These are phyloP conservation scores for Excalfactoria chinensis DNA, from an alignment of 2,113 vertebrate species.

Conservation along the genomic window DNA sequence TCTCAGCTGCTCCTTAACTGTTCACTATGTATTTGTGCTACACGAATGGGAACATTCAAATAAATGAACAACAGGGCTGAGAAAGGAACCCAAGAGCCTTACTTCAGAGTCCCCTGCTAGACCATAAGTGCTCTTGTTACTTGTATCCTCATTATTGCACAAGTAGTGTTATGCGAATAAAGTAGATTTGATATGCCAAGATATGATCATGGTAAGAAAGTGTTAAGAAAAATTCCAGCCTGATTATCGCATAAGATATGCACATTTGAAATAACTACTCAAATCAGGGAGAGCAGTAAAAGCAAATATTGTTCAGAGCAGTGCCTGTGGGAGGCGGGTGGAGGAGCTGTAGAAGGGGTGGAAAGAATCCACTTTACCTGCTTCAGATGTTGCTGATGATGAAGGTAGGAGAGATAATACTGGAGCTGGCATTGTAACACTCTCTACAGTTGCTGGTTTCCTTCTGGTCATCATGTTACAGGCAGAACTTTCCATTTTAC, in stretches of 20 bases:
- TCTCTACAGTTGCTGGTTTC: slow-evolving; percentile 78
- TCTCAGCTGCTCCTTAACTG: not conserved
- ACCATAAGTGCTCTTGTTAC: not conserved
- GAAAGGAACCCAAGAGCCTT: not conserved
- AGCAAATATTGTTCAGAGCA: not conserved
- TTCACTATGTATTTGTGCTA: not conserved
- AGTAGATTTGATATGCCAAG: not conserved
- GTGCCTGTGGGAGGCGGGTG: not conserved
- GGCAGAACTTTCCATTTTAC: slow-evolving; percentile 77
- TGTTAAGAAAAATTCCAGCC: not conserved
- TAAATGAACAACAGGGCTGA: not conserved
- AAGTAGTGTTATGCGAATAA: not conserved
- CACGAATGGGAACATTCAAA: not conserved
- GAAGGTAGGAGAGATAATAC: slow-evolving; percentile 82
- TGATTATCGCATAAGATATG: not conserved
- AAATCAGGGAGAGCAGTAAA: not conserved
- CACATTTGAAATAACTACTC: not conserved
- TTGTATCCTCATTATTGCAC: not conserved
- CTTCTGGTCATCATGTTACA: slow-evolving; percentile 80
- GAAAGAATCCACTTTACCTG: slow-evolving; percentile 69
- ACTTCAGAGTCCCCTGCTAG: not conserved
- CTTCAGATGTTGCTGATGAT: slow-evolving; percentile 74
- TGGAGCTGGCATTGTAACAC: slow-evolving; percentile 70
- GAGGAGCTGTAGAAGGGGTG: not conserved
- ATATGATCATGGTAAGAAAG: not conserved